Base-by-base conservation (phyloP, 2,888 invertebrate species). In the Cosmia pyralina region DNA sequence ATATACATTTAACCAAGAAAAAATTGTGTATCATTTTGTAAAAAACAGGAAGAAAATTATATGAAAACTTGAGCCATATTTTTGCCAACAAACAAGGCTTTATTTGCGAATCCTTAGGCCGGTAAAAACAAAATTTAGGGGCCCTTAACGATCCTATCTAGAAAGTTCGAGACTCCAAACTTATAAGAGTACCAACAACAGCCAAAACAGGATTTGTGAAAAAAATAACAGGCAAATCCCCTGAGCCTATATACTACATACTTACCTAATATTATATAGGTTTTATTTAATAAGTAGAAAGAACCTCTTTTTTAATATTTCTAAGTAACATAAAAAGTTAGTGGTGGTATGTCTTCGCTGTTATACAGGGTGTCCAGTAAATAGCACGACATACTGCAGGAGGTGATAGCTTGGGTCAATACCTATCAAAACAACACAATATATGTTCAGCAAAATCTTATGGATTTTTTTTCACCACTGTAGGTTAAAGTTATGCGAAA, bases 91-190 rank as follows among this genome's bases (percentile, higher is more conserved):
- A 82, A 82, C 79, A 78, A 66, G 53, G 15, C 28, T 67, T 34
- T 82, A 63, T 66, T 70, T 67, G 53, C 53, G 62, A 63, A 78
- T 53, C 53, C 62, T 67, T 6, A 64, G 44, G 41, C 22, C 19
- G 58, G 59, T 59, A 59, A 70, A 82, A 77, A 79, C 66, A 76
- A 67, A 77, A 69, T 58, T 69, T 62, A 58, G 79, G 50, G 71
- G 58, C 28, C 57, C 50, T 69, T 82, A 77, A 82, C 79, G 83
- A 79, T 67, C 58, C 41, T 67, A 78, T 78, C 71, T 55, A 46
- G 22, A 70, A 82, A 79, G 60, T 82, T 82, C 17, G 57, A 52
- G 22, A 19, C 62, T 50, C n/a, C 50, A 52, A 67, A 79, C 62
- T 66, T 77, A 41, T 28, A 59, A 34, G 38, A 38, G 38, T 38